phyloP scores from a whole-genome alignment of 2,797 vertebrate species.

The Serranus cabrilla region DNA sequence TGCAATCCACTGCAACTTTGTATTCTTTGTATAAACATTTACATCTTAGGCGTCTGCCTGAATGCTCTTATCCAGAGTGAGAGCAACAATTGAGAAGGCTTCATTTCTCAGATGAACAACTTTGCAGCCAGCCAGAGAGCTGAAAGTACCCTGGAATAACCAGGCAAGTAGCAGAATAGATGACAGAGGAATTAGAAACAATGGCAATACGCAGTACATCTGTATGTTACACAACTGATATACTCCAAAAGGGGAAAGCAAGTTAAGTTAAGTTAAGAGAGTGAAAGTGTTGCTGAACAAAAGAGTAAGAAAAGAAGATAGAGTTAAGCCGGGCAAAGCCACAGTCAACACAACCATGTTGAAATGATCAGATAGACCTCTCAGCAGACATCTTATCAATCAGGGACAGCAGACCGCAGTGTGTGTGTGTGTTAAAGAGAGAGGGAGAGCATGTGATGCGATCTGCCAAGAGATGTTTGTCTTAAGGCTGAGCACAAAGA shows the following conservation, averaged over 20 bases:
- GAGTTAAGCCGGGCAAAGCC: constrained; percentile 53
- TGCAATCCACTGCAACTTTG: constrained; percentile 32
- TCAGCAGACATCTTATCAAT: constrained; percentile 78
- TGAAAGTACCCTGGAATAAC: neutral
- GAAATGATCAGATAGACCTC: constrained; percentile 78
- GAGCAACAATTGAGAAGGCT: constrained; percentile 24
- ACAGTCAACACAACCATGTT: constrained; percentile 71
- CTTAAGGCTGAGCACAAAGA: constrained; percentile 76
- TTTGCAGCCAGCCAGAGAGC: constrained; percentile 6
- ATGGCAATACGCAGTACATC: neutral
- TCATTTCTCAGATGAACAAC: constrained; percentile 33
- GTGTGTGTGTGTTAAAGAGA: constrained; percentile 13
- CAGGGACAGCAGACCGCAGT: constrained; percentile 55
- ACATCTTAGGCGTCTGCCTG: constrained; percentile 31
- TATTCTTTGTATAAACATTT: constrained; percentile 64
- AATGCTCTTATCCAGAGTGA: constrained; percentile 35
- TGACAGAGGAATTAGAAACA: neutral
- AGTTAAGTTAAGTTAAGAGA: constrained; percentile 1
- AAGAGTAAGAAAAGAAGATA: constrained; percentile 29
- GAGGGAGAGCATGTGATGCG: constrained; percentile 52
- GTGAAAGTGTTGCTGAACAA: constrained; percentile 36
- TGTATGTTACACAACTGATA: neutral
- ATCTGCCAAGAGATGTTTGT: constrained; percentile 76
- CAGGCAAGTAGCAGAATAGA: neutral
- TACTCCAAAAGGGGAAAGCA: neutral